Percentiles rank a stretch among this genome's conserved stretches.
Conservation (phyloP, 2,888 invertebrate species). For the Helicoverpa assulta region DNA sequence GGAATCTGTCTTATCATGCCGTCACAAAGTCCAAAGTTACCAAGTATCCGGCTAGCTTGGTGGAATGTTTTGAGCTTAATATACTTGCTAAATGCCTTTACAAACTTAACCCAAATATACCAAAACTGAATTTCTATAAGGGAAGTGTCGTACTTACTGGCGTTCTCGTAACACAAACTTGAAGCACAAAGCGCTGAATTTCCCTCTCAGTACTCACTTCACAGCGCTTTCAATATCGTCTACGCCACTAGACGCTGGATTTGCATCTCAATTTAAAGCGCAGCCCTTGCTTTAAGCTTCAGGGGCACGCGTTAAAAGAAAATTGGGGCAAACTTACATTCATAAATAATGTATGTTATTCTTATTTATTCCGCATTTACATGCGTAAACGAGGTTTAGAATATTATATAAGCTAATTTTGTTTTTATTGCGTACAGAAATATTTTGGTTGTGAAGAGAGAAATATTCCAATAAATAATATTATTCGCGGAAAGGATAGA, state of each 20-base stretch:
- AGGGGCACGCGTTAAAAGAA: constrained; percentile 46
- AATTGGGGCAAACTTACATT: constrained; percentile 57
- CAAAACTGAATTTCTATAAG: constrained; percentile 48
- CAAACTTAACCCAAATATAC: constrained; percentile 54
- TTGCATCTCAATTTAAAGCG: constrained; percentile 70
- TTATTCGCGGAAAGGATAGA: too few species aligned
- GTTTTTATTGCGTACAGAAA: constrained; percentile 23
- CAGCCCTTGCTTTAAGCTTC: constrained; percentile 58
- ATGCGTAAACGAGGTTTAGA: constrained; percentile 36
- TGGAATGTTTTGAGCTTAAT: constrained; percentile 37
- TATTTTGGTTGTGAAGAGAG: constrained; percentile 4
- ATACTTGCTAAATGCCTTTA: constrained; percentile 38
- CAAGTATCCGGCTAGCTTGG: constrained; percentile 9
- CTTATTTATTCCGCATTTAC: constrained; percentile 54
- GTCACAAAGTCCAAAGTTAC: constrained; percentile 12
- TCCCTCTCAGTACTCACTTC: constrained; percentile 56
- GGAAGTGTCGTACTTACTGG: constrained; percentile 49
- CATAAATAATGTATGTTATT: constrained; percentile 64
- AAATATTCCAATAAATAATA: not conserved
- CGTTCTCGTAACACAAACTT: constrained; percentile 63
- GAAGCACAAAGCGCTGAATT: constrained; percentile 70
- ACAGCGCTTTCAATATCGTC: constrained; percentile 62
- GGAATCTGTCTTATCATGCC: not conserved
- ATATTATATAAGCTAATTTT: constrained; percentile 32
- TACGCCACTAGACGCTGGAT: constrained; percentile 60